These are phyloP conservation scores for Lysandra coridon DNA, from an alignment of 2,888 invertebrate species.

Conservation along the genomic window DNA sequence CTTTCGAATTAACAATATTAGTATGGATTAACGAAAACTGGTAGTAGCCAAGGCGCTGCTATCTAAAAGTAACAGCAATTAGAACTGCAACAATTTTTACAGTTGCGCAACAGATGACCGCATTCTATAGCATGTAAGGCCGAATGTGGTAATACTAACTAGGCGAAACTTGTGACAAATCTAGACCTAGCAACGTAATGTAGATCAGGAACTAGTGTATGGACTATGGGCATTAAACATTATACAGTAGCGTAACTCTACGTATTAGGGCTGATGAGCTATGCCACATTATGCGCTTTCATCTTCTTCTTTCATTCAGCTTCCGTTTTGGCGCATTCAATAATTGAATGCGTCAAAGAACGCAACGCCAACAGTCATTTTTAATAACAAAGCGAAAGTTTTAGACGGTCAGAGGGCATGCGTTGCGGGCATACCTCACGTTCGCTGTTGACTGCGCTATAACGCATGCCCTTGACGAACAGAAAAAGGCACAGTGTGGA, in stretches of 20 bases:
- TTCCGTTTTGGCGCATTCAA: no score
- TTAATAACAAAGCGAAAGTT: no score
- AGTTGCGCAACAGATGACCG: slow-evolving; percentile 5
- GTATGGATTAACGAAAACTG: not conserved
- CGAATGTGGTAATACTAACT: slow-evolving; percentile 18
- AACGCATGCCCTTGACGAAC: no score
- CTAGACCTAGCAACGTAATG: not conserved
- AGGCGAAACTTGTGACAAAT: slow-evolving; percentile 12
- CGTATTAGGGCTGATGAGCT: not conserved
- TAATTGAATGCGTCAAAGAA: no score
- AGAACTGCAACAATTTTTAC: slow-evolving; percentile 14
- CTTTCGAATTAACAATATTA: no score
- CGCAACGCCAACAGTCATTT: no score
- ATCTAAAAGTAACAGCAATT: slow-evolving; percentile 17
- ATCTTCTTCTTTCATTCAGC: no score
- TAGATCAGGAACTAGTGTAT: not conserved
- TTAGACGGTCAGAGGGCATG: no score
- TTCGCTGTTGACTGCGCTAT: no score
- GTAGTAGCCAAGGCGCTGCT: not conserved
- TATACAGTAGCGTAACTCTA: not conserved
- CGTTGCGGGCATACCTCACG: no score
- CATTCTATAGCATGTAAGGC: slow-evolving; percentile 20
- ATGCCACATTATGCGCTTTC: no score
- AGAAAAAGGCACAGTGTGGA: no score
- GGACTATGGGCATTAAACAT: not conserved